A percentile compares a stretch with the other conserved stretches of the same genome.
Conservation (phyloP, 2,797 vertebrate genomes). For the Australoheros facetus region DNA sequence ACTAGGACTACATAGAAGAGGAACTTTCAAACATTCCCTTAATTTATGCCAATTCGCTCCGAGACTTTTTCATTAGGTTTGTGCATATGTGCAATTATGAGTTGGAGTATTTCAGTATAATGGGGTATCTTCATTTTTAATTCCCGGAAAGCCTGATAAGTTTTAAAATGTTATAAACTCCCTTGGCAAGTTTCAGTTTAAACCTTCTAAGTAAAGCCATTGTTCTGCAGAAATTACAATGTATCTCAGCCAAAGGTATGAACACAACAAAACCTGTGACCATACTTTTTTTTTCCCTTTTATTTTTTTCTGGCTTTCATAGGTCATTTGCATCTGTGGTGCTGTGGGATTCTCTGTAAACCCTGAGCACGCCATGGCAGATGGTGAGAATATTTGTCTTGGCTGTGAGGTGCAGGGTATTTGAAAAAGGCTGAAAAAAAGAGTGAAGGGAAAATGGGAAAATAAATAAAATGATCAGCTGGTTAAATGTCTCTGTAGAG, state of each 20-base stretch:
- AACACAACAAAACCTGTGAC: not conserved
- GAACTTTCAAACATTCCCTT: conserved; percentile 24
- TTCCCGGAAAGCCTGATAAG: not conserved
- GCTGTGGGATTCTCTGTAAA: conserved; percentile 25
- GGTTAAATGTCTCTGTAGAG: not conserved
- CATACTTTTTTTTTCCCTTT: not conserved
- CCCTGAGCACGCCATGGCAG: conserved; percentile 32
- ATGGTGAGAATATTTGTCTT: conserved; percentile 58
- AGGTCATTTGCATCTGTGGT: conserved; percentile 29
- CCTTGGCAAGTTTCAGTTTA: not conserved
- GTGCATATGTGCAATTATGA: not conserved
- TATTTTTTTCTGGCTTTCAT: conserved; percentile 3
- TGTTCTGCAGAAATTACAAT: not conserved
- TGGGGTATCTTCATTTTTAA: not conserved
- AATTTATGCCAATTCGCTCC: conserved; percentile 12
- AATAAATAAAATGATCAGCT: conserved; percentile 13
- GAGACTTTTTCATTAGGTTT: conserved; percentile 4
- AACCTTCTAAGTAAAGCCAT: not conserved
- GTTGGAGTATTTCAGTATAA: not conserved
- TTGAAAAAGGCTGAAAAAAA: not conserved
- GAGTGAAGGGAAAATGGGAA: not conserved
- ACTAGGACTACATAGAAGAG: conserved; percentile 13
- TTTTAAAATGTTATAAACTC: not conserved
- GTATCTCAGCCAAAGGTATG: not conserved
- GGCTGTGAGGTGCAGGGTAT: conserved; percentile 3